Evolutionary conservation across 1,140 invertebrate species (phyloP), one percentile per base, ranked within the genome.

Genomic region (Chelonus insularis): DNA sequence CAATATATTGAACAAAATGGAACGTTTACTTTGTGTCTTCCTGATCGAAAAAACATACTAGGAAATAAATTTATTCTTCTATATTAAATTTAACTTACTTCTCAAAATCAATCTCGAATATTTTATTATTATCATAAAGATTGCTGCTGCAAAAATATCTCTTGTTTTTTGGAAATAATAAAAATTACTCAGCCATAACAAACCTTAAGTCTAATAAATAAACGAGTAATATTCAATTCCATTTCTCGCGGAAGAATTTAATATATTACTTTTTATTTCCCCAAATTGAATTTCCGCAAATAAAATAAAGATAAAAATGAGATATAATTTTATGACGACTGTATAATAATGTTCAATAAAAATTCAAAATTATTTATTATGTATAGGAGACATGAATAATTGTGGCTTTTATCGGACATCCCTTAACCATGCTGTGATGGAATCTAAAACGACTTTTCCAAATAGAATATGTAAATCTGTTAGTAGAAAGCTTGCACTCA

Each of bases 401-500:
- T 4, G 16, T 9, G 8, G 16, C 14, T 43, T 8, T 43, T 16
- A 16, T 16, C 14, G 41, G 41, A 43, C 41, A 43, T 18, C 18
- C 8, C 18, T 43, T 43, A 43, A 8, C 16, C 41, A 18, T 8
- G 41, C 3, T 29, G 25, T 43, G 41, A 43, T 43, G 41, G 18
- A 43, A 43, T 43, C 14, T 43, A 43, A 12, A 43, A 48, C 25
- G 29, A 34, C 29, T 51, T 39, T 54, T 11, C 32, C 32, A 39
- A 54, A 54, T 54, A 54, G 51, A 54, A 54, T 54, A 54, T 54
- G 51, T 54, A 54, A 54, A 54, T 54, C 14, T 14, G 14, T 21
- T 37, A 54, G 14, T 34, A 21, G 32, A 51, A 16, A 21, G 23
- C 29, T 54, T 14, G 32, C 16, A 36, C 29, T 51, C 29, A 39